These are phyloP conservation scores for Paedocypris sp. DNA, from an alignment of 2,113 vertebrate genomes.

Conservation along the genomic window DNA sequence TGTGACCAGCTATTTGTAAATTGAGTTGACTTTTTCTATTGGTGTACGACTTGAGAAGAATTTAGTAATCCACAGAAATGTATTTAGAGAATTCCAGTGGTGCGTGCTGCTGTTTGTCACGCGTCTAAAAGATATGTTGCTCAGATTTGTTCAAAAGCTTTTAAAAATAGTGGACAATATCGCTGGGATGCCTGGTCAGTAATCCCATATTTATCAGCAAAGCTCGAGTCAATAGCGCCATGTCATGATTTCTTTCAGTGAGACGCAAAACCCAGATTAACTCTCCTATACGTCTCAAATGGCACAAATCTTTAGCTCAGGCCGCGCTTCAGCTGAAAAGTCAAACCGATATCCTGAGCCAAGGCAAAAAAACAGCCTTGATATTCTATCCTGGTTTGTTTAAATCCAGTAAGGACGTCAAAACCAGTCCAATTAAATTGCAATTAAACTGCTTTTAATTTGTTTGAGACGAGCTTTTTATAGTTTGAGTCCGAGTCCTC, in stretches of 20 bases:
- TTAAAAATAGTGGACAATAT: no score
- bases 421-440: slow-evolving; percentile 37
- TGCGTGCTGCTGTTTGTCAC: no score
- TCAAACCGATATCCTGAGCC: background rate
- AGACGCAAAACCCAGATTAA: slow-evolving; percentile 9
- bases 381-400: background rate
- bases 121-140: no score
- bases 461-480: no score
- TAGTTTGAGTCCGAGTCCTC: background rate
- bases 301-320: slow-evolving; percentile 1
- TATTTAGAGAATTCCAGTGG: no score
- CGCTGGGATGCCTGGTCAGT: no score
- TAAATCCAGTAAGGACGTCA: slow-evolving; percentile 20
- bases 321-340: background rate
- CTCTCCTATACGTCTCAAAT: background rate
- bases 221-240: slow-evolving; percentile 3
- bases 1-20: no score
- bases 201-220: background rate
- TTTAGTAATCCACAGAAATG: no score
- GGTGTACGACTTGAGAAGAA: no score
- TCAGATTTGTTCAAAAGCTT: no score
- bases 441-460: no score
- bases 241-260: background rate
- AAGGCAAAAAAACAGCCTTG: background rate
- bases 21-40: no score